Conservation (phyloP, 2,888 invertebrate genomes). For the Pocota personata region DNA sequence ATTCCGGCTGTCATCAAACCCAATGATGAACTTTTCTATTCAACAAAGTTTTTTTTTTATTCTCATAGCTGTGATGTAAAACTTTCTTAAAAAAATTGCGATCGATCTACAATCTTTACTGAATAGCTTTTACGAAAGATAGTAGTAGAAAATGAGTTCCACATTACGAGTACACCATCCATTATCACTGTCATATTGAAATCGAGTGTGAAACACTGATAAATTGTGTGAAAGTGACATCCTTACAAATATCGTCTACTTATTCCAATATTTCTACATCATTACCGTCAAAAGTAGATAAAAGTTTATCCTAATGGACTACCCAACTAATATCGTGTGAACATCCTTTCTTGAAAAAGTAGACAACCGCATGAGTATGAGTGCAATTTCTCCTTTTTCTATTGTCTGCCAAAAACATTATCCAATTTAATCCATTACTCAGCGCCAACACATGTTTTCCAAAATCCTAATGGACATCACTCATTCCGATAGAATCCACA, state of each 20-base stretch:
- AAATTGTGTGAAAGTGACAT: background rate
- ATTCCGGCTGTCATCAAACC: too few relatives aligned
- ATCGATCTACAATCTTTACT: too few relatives aligned
- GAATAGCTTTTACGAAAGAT: too few relatives aligned
- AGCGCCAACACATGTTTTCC: background rate
- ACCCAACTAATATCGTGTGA: background rate
- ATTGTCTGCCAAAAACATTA: background rate
- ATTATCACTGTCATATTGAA: too few relatives aligned
- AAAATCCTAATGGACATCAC: slow-evolving; percentile 6
- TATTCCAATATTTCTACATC: background rate
- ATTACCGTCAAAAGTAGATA: background rate
- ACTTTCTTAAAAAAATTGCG: too few relatives aligned
- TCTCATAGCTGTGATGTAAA: too few relatives aligned
- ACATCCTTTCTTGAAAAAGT: background rate
- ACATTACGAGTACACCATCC: too few relatives aligned
- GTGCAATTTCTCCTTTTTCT: background rate
- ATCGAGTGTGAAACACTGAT: background rate
- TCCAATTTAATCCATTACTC: slow-evolving; percentile 1
- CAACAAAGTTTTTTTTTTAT: too few relatives aligned
- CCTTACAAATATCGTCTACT: background rate
- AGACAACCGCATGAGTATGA: background rate
- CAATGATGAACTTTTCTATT: too few relatives aligned
- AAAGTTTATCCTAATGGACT: background rate
- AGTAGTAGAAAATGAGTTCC: too few relatives aligned
- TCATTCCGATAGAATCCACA: background rate